phyloP scores from a whole-genome alignment of 2,797 vertebrate species.

The Oryzias dopingdopingensis region DNA sequence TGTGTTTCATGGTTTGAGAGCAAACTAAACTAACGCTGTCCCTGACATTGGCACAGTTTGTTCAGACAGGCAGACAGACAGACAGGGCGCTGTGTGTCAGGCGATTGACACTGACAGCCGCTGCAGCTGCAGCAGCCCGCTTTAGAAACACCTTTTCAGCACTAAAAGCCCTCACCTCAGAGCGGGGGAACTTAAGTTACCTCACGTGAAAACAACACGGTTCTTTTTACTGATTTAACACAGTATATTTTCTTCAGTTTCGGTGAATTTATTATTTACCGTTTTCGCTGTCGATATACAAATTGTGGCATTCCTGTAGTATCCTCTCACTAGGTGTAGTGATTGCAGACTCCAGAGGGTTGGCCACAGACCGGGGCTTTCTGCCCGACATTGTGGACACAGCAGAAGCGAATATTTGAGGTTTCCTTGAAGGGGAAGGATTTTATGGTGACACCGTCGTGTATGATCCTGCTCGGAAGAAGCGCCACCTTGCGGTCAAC shows the following conservation, averaged over 20 bases:
- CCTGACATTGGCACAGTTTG: background rate
- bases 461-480: conserved; percentile 1
- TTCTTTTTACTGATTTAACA: background rate
- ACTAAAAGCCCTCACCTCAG: conserved; percentile 10
- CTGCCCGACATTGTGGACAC: conserved; percentile 71
- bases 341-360: conserved; percentile 77
- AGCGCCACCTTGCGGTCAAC: conserved; percentile 37
- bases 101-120: conserved; percentile 41
- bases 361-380: conserved; percentile 77
- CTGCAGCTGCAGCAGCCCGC: conserved; percentile 15
- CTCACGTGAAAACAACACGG: conserved; percentile 7
- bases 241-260: background rate
- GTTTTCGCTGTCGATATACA: conserved; percentile 79
- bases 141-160: background rate
- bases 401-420: background rate
- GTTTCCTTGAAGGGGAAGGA: conserved; percentile 52
- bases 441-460: conserved; percentile 65
- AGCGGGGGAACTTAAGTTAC: conserved; percentile 8
- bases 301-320: conserved; percentile 77
- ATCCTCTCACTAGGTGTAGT: conserved; percentile 79
- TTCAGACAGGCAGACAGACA: background rate
- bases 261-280: conserved; percentile 64
- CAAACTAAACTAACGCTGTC: conserved; percentile 3
- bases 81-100: conserved; percentile 33
- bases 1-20: too few species aligned